phyloP scores from a whole-genome alignment of 2,797 vertebrate genomes.

The Cossypha dichroa region DNA sequence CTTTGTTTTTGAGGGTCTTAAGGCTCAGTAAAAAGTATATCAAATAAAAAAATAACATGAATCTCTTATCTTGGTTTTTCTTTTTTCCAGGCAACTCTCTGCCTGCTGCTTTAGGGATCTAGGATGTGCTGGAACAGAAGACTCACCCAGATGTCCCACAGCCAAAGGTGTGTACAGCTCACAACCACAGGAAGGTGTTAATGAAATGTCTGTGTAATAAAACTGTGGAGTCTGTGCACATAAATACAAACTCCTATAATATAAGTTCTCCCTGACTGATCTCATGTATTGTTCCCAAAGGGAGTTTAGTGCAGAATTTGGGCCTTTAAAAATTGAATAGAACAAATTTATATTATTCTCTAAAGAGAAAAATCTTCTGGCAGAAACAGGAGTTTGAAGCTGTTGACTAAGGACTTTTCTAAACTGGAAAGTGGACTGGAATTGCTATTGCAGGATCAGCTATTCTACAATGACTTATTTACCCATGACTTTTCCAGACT shows the following conservation, averaged over 20 bases:
- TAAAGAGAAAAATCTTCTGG: slow-evolving; percentile 12
- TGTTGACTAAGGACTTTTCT: not conserved
- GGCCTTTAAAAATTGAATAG: slow-evolving; percentile 1
- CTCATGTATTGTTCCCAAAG: not conserved
- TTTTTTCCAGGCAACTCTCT: not conserved
- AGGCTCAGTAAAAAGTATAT: not conserved
- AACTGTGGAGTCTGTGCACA: not conserved
- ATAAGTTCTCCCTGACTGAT: not conserved
- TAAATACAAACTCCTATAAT: not conserved
- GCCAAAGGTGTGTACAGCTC: not conserved
- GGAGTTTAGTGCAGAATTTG: not conserved
- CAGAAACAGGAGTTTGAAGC: not conserved
- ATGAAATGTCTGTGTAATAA: not conserved
- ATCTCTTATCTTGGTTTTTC: not conserved
- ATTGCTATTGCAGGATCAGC: slow-evolving; percentile 34
- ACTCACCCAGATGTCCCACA: not conserved
- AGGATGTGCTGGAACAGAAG: not conserved
- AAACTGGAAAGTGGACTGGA: not conserved
- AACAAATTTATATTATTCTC: not conserved
- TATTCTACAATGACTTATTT: slow-evolving; percentile 13
- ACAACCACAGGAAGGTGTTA: not conserved
- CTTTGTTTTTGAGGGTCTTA: slow-evolving; percentile 6
- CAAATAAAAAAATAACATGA: not conserved
- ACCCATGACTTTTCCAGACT: not conserved
- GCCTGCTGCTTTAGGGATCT: not conserved